Conservation (phyloP, 2,113 vertebrate species). For the Pelmatolapia mariae region DNA sequence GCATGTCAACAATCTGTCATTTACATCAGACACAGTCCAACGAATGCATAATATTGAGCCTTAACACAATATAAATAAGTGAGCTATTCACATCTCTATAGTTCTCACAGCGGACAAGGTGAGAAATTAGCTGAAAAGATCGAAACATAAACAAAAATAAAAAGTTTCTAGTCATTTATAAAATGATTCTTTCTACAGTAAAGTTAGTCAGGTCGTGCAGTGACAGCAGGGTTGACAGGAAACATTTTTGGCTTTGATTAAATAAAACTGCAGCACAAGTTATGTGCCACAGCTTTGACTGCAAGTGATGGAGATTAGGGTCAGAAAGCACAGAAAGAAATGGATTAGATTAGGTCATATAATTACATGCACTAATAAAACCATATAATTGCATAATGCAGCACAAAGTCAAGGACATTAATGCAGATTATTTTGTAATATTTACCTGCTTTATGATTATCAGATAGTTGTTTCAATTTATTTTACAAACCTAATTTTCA, state of each 20-base stretch:
- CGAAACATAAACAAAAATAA: neutral
- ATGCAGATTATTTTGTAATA: neutral
- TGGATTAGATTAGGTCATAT: neutral
- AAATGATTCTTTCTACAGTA: neutral
- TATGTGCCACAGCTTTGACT: neutral
- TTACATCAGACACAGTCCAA: neutral
- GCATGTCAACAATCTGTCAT: neutral
- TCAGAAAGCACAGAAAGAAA: neutral
- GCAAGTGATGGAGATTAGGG: neutral
- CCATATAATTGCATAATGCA: neutral
- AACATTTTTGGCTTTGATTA: neutral
- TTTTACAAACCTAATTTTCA: neutral
- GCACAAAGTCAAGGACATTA: neutral
- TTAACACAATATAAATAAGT: neutral
- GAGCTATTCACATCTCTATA: neutral
- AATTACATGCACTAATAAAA: neutral
- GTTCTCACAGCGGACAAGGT: accelerated
- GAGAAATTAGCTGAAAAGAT: neutral
- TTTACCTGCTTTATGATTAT: neutral
- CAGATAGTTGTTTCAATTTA: neutral
- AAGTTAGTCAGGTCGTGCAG: neutral
- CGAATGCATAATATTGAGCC: neutral
- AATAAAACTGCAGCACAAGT: neutral
- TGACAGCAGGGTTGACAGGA: neutral
- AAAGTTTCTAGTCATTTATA: neutral